Base-by-base conservation (phyloP, 2,888 invertebrate genomes). In the Agrilus biguttatus region DNA sequence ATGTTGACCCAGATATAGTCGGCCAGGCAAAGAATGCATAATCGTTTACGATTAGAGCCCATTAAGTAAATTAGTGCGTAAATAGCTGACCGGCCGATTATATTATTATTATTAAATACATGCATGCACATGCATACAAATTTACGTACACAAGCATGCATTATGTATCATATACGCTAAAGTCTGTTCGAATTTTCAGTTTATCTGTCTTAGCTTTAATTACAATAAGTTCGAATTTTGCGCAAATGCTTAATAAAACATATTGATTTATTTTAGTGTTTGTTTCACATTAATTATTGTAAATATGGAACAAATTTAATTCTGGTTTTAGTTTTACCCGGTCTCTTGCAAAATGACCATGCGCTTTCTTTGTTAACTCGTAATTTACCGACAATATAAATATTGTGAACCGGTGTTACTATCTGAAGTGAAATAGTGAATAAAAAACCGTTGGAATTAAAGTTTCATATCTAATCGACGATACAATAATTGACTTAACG, bases 301-400 rank as follows among this genome's bases (percentile, higher is more conserved):
- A 63, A 63, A 63, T 63, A 62, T 63, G 55, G 60, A 58, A 53
- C 56, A 55, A 57, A 59, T 61, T 61, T 61, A 60, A 55, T 59
- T 61, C 53, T 57, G 55, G 53, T 44, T 51, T 60, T 56, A 62
- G 61, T 61, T 52, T 8, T 36, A 34, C 36, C 35, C 41, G 40
- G 40, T 44, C 41, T 40, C 38, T 44, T 44, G 28, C 5, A 28
- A 28, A 28, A 28, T 33, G 36, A 6, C 35, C 23, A 36, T 17
- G 17, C 21, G 10, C 10, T 10, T 35, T 19, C 10, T 10, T 35
- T 19, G 34, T 39, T 39, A 23, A 14, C 14, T 7, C 33, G 17
- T n/a, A 13, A 14, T 39, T 8, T 4, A 1, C 32, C 21, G 12
- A 33, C n/a, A 13, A 14, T 19, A 8, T 2, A 23, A 12, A 6